Conservation (phyloP, 2,797 vertebrate genomes). For the Tamandua tetradactyla region DNA sequence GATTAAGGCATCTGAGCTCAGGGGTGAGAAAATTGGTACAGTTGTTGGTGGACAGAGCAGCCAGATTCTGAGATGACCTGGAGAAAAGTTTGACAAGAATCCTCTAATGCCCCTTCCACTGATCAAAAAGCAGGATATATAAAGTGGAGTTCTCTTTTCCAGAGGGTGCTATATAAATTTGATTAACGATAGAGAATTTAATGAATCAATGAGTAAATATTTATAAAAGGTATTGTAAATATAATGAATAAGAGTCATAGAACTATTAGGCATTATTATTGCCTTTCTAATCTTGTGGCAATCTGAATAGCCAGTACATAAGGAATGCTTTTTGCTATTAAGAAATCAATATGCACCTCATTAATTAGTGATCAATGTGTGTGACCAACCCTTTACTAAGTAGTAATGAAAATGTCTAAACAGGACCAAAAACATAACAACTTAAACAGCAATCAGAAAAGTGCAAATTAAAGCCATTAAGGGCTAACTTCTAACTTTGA, state of each 20-base stretch:
- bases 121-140: neutral
- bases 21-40: neutral
- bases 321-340: neutral
- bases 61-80: fast-evolving
- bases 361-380: neutral
- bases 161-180: neutral
- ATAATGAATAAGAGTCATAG: neutral
- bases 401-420: neutral
- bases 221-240: neutral
- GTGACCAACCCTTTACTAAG: neutral
- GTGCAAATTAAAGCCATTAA: neutral
- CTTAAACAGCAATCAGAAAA: neutral
- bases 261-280: neutral
- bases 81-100: neutral
- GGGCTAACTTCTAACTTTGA: neutral
- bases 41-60: neutral
- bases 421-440: neutral
- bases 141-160: neutral
- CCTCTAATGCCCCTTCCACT: neutral
- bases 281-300: neutral
- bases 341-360: neutral
- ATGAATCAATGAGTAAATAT: neutral
- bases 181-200: neutral
- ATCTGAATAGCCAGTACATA: neutral
- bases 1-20: neutral